Evolutionary conservation across 1,140 invertebrate genomes (phyloP).

Genomic region (Apis florea): DNA sequence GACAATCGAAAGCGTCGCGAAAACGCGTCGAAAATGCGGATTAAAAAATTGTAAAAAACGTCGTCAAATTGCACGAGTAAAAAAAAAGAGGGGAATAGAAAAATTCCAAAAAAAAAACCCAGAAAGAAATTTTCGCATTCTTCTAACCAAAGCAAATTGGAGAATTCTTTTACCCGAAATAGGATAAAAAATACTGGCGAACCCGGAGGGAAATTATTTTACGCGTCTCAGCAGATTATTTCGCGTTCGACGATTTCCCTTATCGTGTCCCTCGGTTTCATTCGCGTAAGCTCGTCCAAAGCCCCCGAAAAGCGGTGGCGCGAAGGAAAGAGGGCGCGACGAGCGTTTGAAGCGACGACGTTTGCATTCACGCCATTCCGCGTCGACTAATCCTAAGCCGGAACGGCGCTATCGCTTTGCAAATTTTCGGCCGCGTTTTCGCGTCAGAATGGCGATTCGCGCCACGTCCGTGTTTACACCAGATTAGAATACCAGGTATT

Average conservation of each 20-base stretch:
- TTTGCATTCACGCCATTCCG: conserved; percentile 15
- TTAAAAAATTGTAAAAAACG: conserved; percentile 1
- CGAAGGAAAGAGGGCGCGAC: background rate
- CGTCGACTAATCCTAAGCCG: conserved; percentile 28
- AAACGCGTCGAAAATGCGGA: background rate
- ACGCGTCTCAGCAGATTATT: conserved; percentile 11
- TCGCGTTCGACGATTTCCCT: conserved; percentile 17
- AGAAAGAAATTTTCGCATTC: background rate
- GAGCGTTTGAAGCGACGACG: conserved; percentile 6
- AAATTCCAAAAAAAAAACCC: no score
- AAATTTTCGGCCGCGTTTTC: conserved; percentile 25
- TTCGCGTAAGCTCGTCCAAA: background rate
- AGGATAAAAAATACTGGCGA: background rate
- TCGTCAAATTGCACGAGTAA: background rate
- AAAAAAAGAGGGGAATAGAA: background rate
- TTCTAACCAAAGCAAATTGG: no score
- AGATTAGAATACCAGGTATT: conserved; percentile 41
- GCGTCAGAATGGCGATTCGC: background rate
- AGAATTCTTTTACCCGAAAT: background rate
- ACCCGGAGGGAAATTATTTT: conserved; percentile 8
- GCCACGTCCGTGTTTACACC: conserved; percentile 29
- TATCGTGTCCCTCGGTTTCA: background rate
- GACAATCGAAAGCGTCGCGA: background rate
- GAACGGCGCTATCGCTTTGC: conserved; percentile 10
- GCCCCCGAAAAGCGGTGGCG: background rate